Evolutionary conservation across 1,140 invertebrate species (phyloP).

Genomic region (Diplogasteroides magnus): DNA sequence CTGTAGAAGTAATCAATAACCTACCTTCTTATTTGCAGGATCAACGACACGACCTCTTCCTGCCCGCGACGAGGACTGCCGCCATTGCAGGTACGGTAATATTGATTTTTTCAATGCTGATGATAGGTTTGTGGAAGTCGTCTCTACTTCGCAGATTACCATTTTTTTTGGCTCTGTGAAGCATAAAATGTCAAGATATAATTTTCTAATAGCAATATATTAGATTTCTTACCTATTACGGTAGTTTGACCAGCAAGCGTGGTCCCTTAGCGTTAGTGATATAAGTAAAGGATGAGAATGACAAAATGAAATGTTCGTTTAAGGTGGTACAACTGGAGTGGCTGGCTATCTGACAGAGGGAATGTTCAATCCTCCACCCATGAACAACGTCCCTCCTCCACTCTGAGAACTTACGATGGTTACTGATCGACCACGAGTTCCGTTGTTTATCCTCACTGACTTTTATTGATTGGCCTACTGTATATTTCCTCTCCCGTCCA

Average conservation of each 20-base stretch:
- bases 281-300: not conserved
- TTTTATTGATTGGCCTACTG: too few relatives aligned
- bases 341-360: conserved; percentile 20
- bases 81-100: conserved; percentile 46
- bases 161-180: too few relatives aligned
- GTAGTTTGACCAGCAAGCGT: too few relatives aligned
- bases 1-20: not conserved
- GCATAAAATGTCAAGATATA: too few relatives aligned
- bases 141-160: too few relatives aligned
- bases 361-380: conserved; percentile 15
- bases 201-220: too few relatives aligned
- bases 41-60: conserved; percentile 95
- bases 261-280: too few relatives aligned
- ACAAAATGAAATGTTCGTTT: not conserved
- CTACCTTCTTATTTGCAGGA: conserved; percentile 58
- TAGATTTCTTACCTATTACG: too few relatives aligned
- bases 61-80: conserved; percentile 60
- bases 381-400: conserved; percentile 13
- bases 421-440: too few relatives aligned
- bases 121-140: too few relatives aligned
- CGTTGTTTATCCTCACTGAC: too few relatives aligned
- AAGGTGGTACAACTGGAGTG: conserved; percentile 12
- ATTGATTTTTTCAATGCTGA: not conserved
- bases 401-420: not conserved
- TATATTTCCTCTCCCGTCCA: too few relatives aligned